These are phyloP conservation scores for Patiria miniata DNA, from an alignment of 35 echinoderm and acorn worm genomes.

Conservation along the genomic window DNA sequence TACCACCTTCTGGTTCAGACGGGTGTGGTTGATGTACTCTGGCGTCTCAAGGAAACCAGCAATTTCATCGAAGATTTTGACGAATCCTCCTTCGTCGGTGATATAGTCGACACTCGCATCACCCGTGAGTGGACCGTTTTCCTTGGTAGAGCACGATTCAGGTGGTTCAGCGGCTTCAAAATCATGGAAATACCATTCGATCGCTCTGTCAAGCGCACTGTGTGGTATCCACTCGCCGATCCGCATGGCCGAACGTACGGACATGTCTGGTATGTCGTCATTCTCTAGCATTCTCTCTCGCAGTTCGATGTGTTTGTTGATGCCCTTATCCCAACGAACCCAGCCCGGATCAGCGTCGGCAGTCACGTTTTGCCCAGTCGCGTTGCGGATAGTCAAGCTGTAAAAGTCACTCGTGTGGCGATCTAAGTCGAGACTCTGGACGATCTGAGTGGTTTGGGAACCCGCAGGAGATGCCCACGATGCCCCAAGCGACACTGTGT, in stretches of 20 bases:
- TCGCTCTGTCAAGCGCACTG: constrained; percentile 27
- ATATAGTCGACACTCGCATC: background rate
- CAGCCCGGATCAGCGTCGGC: background rate
- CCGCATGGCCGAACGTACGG: background rate
- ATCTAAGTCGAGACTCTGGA: background rate
- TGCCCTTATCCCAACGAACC: background rate
- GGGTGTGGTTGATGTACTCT: background rate
- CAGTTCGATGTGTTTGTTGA: background rate
- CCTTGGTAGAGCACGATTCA: background rate
- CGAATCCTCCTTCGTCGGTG: background rate
- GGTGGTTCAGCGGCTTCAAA: constrained; percentile 39
- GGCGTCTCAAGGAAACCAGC: background rate
- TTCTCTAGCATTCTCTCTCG: background rate
- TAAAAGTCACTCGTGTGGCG: background rate
- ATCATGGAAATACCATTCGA: constrained; percentile 44
- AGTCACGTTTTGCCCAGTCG: background rate
- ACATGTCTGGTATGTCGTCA: constrained; percentile 12
- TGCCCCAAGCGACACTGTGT: constrained; percentile 26
- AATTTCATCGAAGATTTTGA: background rate
- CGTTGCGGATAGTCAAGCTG: background rate
- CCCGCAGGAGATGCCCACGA: background rate
- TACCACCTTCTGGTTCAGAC: background rate
- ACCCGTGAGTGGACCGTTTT: background rate
- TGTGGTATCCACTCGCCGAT: constrained; percentile 25
- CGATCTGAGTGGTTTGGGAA: background rate